Evolutionary conservation across 2,888 invertebrate genomes (phyloP).

Genomic region (Epinotia demarniana): DNA sequence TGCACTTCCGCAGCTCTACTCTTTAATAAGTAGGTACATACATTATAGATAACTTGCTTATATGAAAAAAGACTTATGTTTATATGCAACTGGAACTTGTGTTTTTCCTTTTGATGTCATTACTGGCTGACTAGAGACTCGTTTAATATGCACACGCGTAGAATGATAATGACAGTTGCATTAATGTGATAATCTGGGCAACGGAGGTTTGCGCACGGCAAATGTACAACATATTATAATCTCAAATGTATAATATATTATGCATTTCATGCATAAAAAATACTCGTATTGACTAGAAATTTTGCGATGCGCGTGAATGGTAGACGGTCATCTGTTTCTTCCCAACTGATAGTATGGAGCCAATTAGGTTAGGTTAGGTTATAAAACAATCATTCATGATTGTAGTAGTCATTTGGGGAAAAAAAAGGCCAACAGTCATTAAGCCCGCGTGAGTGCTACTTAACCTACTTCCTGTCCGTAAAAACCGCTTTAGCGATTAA

Average conservation of each 20-base stretch:
- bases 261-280: not conserved
- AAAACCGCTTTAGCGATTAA: no score
- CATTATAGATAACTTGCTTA: not conserved
- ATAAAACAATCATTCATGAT: no score
- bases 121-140: not conserved
- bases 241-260: not conserved
- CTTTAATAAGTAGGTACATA: not conserved
- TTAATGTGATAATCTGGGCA: slow-evolving; percentile 10
- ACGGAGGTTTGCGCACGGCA: not conserved
- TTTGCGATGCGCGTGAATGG: no score
- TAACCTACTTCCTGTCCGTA: no score
- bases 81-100: not conserved
- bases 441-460: no score
- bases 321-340: no score
- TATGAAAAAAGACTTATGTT: not conserved
- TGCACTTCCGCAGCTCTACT: slow-evolving; percentile 31
- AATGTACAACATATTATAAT: not conserved
- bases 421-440: no score
- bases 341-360: no score
- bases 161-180: slow-evolving; percentile 6
- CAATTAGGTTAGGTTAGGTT: no score
- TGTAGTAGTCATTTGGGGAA: no score
- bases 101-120: not conserved
- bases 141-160: slow-evolving; percentile 13
- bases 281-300: no score